Conservation (phyloP, 2,797 vertebrate species). For the Avahi laniger region DNA sequence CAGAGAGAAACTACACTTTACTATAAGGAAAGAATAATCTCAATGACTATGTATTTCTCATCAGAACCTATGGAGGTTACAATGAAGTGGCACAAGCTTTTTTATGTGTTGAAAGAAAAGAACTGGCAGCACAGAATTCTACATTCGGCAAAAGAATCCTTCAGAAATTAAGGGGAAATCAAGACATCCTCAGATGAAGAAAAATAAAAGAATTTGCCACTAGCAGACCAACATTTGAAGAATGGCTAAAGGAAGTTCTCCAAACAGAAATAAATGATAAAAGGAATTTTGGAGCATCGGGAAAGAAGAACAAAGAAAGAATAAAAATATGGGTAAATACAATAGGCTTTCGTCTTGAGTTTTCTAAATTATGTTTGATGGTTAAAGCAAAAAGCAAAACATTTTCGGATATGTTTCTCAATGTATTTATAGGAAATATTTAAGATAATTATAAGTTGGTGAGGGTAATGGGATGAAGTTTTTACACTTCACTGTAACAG, state of each 20-base stretch:
- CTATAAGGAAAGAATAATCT: not conserved
- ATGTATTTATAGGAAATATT: not conserved
- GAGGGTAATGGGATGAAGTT: not conserved
- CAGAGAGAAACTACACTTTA: conserved; percentile 1
- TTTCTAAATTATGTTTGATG: conserved; percentile 31
- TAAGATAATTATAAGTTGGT: not conserved
- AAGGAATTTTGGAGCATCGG: not conserved
- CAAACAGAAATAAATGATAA: conserved; percentile 32
- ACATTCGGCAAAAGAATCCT: conserved; percentile 21
- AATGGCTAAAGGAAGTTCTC: conserved; percentile 37
- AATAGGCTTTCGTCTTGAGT: conserved; percentile 6
- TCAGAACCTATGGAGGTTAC: not conserved
- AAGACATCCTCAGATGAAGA: conserved; percentile 31
- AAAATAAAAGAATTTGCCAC: conserved; percentile 26
- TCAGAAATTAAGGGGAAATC: conserved; percentile 17
- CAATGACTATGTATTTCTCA: not conserved
- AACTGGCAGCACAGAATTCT: not conserved
- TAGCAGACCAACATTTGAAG: conserved; percentile 19
- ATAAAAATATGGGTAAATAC: not conserved
- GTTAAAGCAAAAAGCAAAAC: not conserved
- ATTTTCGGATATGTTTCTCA: not conserved
- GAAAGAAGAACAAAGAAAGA: conserved; percentile 46
- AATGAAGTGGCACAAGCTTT: not conserved
- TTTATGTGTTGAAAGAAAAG: conserved; percentile 28
- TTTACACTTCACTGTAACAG: not conserved